A percentile compares a stretch with the other conserved stretches of the same genome.
These are phyloP conservation scores for Nomada fabriciana DNA, from an alignment of 2,888 invertebrate genomes.

Conservation along the genomic window DNA sequence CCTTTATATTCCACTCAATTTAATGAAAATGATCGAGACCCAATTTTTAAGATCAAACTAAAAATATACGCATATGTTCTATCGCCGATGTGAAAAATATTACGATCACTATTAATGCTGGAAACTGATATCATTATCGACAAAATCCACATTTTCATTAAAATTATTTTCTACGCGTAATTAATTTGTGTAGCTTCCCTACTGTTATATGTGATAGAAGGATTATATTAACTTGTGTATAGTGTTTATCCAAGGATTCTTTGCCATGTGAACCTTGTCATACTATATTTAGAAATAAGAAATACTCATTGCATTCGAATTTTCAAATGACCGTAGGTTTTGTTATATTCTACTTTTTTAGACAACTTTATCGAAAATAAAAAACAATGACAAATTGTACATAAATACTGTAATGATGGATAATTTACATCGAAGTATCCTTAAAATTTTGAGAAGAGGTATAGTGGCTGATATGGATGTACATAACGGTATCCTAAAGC, in stretches of 20 bases:
- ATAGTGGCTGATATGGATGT: slow-evolving; percentile 79
- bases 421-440: slow-evolving; percentile 73
- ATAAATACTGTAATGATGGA: slow-evolving; percentile 72
- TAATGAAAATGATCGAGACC: neutral
- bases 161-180: neutral
- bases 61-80: neutral
- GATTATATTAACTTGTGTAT: neutral
- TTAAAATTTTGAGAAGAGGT: slow-evolving; percentile 64
- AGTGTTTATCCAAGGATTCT: slow-evolving; percentile 3
- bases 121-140: neutral
- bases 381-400: neutral
- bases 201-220: neutral
- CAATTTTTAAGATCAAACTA: neutral
- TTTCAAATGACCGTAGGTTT: neutral
- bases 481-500: slow-evolving; percentile 76
- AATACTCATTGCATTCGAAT: neutral
- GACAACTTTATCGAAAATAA: slow-evolving; percentile 8
- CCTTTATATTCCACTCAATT: neutral
- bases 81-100: neutral
- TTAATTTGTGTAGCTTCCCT: neutral
- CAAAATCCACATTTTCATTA: neutral
- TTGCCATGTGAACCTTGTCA: neutral
- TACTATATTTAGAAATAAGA: slow-evolving; percentile 19
- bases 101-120: neutral
- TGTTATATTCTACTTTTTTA: neutral